Conservation (phyloP, 2,797 vertebrate genomes). For the Lacerta viridis region DNA sequence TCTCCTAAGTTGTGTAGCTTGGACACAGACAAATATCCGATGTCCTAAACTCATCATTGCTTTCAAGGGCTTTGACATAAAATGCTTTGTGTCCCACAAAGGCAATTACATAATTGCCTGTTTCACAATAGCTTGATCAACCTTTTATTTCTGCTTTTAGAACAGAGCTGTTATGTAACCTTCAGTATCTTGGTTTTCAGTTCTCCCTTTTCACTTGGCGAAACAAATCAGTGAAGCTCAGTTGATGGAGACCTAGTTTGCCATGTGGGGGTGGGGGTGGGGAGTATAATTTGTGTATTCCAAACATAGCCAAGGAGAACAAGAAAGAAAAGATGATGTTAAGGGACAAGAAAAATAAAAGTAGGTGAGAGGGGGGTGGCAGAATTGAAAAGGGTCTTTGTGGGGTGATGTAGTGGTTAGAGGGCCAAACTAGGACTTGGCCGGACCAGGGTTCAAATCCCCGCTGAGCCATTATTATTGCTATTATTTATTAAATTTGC, state of each 20-base stretch:
- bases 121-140: constrained; percentile 46
- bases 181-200: constrained; percentile 37
- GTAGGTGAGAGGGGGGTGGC: background rate
- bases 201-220: constrained; percentile 47
- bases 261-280: background rate
- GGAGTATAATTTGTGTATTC: constrained; percentile 46
- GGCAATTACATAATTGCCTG: constrained; percentile 53
- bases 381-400: constrained; percentile 35
- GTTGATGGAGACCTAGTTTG: constrained; percentile 44
- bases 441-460: no score
- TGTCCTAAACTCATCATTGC: constrained; percentile 22
- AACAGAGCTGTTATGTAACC: constrained; percentile 54
- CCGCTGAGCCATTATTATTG: no score
- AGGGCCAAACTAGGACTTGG: no score
- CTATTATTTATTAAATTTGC: no score
- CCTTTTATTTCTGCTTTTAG: constrained; percentile 50
- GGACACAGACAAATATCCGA: constrained; percentile 11
- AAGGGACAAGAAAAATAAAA: constrained; percentile 55
- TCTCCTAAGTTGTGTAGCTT: background rate
- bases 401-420: constrained; percentile 11
- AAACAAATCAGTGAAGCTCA: constrained; percentile 58
- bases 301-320: constrained; percentile 47
- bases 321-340: constrained; percentile 44
- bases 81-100: constrained; percentile 49
- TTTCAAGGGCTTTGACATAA: constrained; percentile 47